phyloP scores from a whole-genome alignment of 2,888 invertebrate genomes.

The Phortica okadai region DNA sequence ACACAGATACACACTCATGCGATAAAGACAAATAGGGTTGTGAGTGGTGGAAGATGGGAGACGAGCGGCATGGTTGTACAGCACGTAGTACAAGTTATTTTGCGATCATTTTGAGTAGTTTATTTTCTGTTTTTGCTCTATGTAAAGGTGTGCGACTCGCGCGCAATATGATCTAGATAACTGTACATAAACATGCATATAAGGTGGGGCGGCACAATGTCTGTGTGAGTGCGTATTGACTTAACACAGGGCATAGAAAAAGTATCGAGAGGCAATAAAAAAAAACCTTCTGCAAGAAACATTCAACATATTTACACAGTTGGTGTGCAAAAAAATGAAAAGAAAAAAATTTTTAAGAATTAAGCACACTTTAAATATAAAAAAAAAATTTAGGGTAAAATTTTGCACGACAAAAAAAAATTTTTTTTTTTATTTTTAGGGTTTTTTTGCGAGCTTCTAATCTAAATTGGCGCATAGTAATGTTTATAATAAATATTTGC shows the following conservation, averaged over 20 bases:
- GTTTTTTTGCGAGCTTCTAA: slow-evolving; percentile 56
- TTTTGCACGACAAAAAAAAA: background rate
- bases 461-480: slow-evolving; percentile 71
- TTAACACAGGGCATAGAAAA: background rate
- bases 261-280: background rate
- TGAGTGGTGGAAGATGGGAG: background rate
- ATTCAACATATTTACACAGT: slow-evolving; percentile 61
- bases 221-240: background rate
- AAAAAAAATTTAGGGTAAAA: slow-evolving; percentile 30
- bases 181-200: background rate
- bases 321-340: slow-evolving; percentile 53
- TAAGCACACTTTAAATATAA: slow-evolving; percentile 44
- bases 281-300: background rate
- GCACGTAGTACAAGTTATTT: background rate
- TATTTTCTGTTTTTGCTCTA: background rate
- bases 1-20: slow-evolving; percentile 23
- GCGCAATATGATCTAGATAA: slow-evolving; percentile 9
- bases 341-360: slow-evolving; percentile 58
- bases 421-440: slow-evolving; percentile 11
- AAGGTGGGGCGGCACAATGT: background rate
- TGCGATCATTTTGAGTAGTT: slow-evolving; percentile 10
- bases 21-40: background rate
- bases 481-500: slow-evolving; percentile 41
- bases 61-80: background rate
- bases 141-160: background rate